These are phyloP conservation scores for Meghimatium bilineatum DNA, from an alignment of 2,888 invertebrate genomes.

Conservation along the genomic window DNA sequence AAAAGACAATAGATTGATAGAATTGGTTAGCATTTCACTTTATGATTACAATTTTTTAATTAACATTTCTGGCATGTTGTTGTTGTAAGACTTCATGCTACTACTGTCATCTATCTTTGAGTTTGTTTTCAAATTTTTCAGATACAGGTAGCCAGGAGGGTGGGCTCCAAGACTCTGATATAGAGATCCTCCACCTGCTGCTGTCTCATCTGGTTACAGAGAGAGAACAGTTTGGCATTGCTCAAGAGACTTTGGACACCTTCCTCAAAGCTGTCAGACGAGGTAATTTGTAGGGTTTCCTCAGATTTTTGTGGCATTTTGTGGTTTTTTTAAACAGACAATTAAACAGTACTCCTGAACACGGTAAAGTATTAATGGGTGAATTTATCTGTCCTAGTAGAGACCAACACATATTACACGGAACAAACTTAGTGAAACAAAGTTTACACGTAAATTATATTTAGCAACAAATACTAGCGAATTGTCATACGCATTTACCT, in stretches of 20 bases:
- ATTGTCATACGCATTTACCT: too few species aligned
- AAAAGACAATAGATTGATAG: too few species aligned
- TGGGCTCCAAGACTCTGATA: conserved; percentile 92
- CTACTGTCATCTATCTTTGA: background rate
- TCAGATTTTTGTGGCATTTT: background rate
- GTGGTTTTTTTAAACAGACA: too few species aligned
- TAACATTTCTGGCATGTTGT: too few species aligned
- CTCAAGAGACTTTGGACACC: conserved; percentile 85
- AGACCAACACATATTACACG: too few species aligned
- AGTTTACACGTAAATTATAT: too few species aligned
- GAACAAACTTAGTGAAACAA: too few species aligned
- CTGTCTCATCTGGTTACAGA: conserved; percentile 80
- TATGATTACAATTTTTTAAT: background rate
- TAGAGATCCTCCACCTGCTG: conserved; percentile 91
- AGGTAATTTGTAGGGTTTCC: conserved; percentile 61
- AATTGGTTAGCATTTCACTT: too few species aligned
- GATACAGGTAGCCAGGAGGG: conserved; percentile 69
- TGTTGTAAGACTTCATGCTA: background rate
- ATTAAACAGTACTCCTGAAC: too few species aligned
- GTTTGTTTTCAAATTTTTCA: background rate
- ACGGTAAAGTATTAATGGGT: too few species aligned
- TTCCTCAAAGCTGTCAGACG: conserved; percentile 88
- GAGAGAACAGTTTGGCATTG: conserved; percentile 80
- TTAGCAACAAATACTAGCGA: too few species aligned
- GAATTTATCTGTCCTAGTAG: too few species aligned